Evolutionary conservation across 2,797 vertebrate species (phyloP).

Genomic region (Loriculus beryllinus): DNA sequence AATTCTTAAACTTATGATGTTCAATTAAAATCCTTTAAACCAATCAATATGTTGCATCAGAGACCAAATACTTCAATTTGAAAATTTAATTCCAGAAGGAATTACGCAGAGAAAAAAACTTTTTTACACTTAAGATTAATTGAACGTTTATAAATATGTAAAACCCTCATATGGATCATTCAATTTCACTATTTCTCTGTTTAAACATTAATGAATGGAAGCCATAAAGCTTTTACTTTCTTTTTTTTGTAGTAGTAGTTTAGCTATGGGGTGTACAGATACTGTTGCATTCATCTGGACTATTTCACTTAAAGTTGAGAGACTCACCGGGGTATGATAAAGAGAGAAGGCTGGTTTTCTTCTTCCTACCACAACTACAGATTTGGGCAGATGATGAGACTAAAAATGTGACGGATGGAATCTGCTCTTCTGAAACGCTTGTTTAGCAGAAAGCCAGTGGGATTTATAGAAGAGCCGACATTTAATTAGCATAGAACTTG

Average conservation of each 20-base stretch:
- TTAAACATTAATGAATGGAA: neutral
- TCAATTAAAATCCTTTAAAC: neutral
- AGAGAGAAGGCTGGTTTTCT: conserved; percentile 5
- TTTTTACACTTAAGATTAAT: neutral
- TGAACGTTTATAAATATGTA: neutral
- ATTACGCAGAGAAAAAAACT: neutral
- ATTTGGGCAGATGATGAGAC: neutral
- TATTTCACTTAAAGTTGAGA: neutral
- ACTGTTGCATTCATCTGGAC: neutral
- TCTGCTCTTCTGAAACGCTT: neutral
- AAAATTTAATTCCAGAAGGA: neutral
- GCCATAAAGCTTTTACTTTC: neutral
- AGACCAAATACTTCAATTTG: neutral
- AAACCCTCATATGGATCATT: neutral
- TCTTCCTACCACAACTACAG: neutral
- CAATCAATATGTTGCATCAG: neutral
- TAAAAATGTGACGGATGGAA: neutral
- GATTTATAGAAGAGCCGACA: neutral
- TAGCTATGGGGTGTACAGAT: neutral
- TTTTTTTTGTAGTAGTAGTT: neutral
- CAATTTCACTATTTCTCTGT: neutral
- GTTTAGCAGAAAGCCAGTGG: neutral
- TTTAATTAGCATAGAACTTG: neutral
- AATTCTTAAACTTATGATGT: neutral
- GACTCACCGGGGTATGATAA: neutral